A percentile compares a stretch with the other conserved stretches of the same genome.
phyloP scores from a whole-genome alignment of 2,888 invertebrate species.

The Galeopsomyia nigrocyanea region DNA sequence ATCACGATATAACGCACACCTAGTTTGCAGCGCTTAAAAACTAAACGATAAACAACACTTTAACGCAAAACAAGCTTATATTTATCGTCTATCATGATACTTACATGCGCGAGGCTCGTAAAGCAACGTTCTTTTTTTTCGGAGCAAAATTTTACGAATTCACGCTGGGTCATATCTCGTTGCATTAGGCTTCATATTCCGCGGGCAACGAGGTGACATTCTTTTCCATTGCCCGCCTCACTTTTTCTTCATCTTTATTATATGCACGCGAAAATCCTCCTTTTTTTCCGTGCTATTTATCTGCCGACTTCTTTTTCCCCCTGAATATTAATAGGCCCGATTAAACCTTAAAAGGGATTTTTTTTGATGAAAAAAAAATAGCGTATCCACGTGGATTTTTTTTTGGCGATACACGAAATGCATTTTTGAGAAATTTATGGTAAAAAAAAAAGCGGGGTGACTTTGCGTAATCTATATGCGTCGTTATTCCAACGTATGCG shows the following conservation, averaged over 20 bases:
- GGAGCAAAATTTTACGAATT: conserved; percentile 27
- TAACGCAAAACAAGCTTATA: conserved; percentile 4
- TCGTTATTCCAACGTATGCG: conserved; percentile 11
- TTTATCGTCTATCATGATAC: conserved; percentile 12
- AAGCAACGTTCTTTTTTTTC: background rate
- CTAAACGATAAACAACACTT: background rate
- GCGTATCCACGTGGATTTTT: background rate
- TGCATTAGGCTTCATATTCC: conserved; percentile 11
- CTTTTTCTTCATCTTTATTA: conserved; percentile 25
- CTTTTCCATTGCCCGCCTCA: conserved; percentile 28
- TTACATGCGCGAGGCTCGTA: conserved; percentile 20
- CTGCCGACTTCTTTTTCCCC: background rate
- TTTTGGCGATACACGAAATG: background rate
- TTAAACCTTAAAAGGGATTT: background rate
- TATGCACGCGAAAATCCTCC: background rate
- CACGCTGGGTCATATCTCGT: conserved; percentile 8
- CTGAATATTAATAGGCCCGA: conserved; percentile 25
- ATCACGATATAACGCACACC: too few relatives aligned
- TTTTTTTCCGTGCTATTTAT: background rate
- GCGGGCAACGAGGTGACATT: conserved; percentile 17
- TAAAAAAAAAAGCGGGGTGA: background rate
- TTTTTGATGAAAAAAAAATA: too few relatives aligned
- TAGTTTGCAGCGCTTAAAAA: too few relatives aligned
- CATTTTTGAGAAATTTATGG: conserved; percentile 9
- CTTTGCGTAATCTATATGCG: conserved; percentile 18